Conservation (phyloP, 2,888 invertebrate species). For the Tenthredo notha region DNA sequence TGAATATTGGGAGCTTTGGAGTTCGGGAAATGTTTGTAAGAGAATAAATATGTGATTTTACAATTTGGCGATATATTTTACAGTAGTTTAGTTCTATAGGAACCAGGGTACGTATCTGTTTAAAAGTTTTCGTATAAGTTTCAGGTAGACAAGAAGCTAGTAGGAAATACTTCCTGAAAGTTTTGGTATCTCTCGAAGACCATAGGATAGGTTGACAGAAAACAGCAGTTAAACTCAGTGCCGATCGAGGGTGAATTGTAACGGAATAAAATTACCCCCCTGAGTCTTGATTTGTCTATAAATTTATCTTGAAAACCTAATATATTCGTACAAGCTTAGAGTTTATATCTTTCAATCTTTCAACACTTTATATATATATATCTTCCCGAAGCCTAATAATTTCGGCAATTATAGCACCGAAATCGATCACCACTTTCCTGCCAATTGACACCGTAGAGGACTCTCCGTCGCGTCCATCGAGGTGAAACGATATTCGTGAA, state of each 20-base stretch:
- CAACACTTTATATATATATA: not conserved
- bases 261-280: not conserved
- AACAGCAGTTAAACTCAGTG: constrained; percentile 30
- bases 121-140: not conserved
- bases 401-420: not conserved
- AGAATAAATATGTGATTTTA: constrained; percentile 30
- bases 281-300: not conserved
- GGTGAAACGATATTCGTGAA: constrained; percentile 29
- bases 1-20: not conserved
- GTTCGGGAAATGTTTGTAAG: constrained; percentile 22
- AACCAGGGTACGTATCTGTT: not conserved
- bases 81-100: not conserved
- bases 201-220: not conserved
- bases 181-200: not conserved
- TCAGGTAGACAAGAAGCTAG: constrained; percentile 13
- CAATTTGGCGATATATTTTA: not conserved
- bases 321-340: not conserved
- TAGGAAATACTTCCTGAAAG: constrained; percentile 26
- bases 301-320: not conserved
- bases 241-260: not conserved
- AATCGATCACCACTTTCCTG: constrained; percentile 30
- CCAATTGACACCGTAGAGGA: constrained; percentile 19
- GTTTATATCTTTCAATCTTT: constrained; percentile 2
- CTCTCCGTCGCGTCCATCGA: not conserved
- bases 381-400: not conserved